Evolutionary conservation across 2,113 vertebrate species (phyloP).

Genomic region (human (Homo sapiens)): DNA sequence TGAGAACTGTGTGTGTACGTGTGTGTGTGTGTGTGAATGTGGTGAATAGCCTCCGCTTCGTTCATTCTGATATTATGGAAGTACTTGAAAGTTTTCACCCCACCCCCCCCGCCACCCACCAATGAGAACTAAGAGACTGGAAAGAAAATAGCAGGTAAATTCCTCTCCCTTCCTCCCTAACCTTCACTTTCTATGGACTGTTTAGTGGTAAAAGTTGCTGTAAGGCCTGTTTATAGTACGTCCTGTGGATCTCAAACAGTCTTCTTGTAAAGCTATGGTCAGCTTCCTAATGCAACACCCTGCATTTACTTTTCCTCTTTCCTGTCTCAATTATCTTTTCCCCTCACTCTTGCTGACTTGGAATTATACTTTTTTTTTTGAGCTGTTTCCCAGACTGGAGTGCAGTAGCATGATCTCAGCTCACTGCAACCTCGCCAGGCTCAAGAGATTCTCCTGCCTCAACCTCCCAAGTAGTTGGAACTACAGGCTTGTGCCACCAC

Average conservation of each 20-base stretch:
- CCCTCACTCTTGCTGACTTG: not conserved
- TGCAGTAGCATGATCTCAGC: too few relatives aligned
- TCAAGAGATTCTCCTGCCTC: too few relatives aligned
- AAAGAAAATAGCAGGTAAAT: not conserved
- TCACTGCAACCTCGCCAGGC: too few relatives aligned
- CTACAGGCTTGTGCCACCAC: too few relatives aligned
- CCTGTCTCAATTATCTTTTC: not conserved
- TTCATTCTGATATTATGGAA: not conserved
- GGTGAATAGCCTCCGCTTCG: not conserved
- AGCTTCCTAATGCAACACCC: not conserved
- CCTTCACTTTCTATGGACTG: not conserved
- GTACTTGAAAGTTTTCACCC: not conserved
- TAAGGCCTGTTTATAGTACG: not conserved
- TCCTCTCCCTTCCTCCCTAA: not conserved
- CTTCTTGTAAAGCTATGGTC: not conserved
- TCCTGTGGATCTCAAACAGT: not conserved
- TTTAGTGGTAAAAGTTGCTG: not conserved
- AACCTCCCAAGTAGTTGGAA: too few relatives aligned
- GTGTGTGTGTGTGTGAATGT: not conserved
- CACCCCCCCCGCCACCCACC: accelerated
- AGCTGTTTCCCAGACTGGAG: too few relatives aligned
- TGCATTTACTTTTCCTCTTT: not conserved
- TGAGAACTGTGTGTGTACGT: not conserved
- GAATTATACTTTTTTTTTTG: not conserved
- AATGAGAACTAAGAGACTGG: not conserved